Evolutionary conservation across 2,888 invertebrate species (phyloP).

Genomic region (Actias luna): DNA sequence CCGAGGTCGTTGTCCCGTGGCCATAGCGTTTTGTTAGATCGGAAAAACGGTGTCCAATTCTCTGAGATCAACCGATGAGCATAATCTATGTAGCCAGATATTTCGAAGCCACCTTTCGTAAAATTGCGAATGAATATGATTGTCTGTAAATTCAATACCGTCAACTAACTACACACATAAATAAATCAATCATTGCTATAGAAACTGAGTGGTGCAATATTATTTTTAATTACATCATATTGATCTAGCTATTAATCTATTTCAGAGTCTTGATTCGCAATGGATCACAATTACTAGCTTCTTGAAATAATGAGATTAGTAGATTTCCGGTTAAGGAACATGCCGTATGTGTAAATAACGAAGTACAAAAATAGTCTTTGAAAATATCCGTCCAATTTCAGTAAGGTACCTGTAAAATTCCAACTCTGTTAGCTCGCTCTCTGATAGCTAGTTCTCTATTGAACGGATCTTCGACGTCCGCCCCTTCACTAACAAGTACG

Average conservation of each 20-base stretch:
- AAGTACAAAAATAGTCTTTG: background rate
- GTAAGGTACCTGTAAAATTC: constrained; percentile 83
- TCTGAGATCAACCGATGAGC: constrained; percentile 85
- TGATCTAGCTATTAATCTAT: too few species aligned
- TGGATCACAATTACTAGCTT: too few species aligned
- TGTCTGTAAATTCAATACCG: constrained; percentile 73
- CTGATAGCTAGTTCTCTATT: constrained; percentile 86
- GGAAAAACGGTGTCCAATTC: constrained; percentile 90
- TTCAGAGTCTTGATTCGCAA: too few species aligned
- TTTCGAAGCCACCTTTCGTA: constrained; percentile 87
- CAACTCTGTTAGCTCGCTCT: constrained; percentile 88
- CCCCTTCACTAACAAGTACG: constrained; percentile 82
- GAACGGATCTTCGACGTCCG: constrained; percentile 81
- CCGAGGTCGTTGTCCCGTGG: constrained; percentile 88
- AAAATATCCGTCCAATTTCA: constrained; percentile 15
- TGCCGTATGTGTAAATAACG: background rate
- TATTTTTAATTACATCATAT: background rate
- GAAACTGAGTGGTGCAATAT: background rate
- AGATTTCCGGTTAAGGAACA: background rate
- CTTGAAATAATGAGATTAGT: background rate
- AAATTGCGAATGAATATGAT: constrained; percentile 89
- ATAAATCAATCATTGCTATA: background rate
- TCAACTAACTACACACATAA: background rate
- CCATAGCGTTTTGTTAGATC: constrained; percentile 82
- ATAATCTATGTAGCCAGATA: constrained; percentile 94